A percentile compares a stretch with the other conserved stretches of the same genome.
These are phyloP conservation scores for Strigamia transsilvanica DNA, from an alignment of 2,888 invertebrate species.

Conservation along the genomic window DNA sequence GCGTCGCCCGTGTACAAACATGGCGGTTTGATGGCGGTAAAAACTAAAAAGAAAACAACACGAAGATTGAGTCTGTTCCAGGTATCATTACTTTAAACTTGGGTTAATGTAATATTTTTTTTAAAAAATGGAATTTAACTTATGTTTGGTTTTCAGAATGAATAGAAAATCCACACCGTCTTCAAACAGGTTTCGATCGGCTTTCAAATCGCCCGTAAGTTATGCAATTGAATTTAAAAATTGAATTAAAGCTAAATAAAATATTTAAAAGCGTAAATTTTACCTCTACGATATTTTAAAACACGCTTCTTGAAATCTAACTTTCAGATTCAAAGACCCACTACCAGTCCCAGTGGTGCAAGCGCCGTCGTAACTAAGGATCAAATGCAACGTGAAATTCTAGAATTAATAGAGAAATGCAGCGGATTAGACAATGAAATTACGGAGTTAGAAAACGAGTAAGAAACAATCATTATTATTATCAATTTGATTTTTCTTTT, in stretches of 20 bases:
- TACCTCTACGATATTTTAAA: no score
- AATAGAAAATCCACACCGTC: slow-evolving; percentile 21
- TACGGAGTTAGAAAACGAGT: not conserved
- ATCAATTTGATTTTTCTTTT: no score
- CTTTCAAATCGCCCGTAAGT: slow-evolving; percentile 31
- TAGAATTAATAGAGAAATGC: not conserved
- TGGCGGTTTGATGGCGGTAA: slow-evolving; percentile 31
- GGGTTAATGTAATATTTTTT: no score
- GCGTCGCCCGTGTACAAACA: not conserved
- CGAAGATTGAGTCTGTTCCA: no score
- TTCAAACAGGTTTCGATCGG: not conserved
- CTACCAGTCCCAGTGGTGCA: not conserved
- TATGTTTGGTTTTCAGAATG: not conserved
- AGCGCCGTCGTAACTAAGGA: slow-evolving; percentile 7
- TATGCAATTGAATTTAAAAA: not conserved
- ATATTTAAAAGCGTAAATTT: no score
- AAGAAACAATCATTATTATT: not conserved
- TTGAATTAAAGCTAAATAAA: not conserved
- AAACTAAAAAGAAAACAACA: not conserved
- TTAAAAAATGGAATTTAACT: no score
- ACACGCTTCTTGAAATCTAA: not conserved
- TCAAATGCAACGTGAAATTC: slow-evolving; percentile 28
- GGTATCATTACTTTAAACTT: no score
- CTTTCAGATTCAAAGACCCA: not conserved
- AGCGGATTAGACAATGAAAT: not conserved